phyloP scores from a whole-genome alignment of 1,140 invertebrate genomes.

The Panulirus ornatus region DNA sequence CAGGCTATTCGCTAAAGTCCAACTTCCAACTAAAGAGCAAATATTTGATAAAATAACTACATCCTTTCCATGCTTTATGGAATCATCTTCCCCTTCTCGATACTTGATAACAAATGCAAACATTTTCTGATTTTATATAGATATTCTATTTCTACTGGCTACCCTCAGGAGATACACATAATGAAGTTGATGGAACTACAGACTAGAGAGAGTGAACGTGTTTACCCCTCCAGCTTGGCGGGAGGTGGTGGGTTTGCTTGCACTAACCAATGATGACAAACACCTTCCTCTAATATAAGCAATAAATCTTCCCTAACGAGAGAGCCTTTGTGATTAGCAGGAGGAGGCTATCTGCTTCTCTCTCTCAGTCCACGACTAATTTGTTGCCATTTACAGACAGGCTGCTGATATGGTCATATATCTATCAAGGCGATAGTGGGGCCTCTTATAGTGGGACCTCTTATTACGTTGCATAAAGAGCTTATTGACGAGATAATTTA shows the following conservation, averaged over 20 bases:
- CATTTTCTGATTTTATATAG: too few species aligned
- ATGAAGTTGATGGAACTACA: too few species aligned
- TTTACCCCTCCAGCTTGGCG: too few species aligned
- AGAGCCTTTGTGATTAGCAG: background rate
- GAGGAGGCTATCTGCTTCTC: background rate
- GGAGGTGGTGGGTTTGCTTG: background rate
- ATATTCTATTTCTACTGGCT: too few species aligned
- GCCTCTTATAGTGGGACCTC: background rate
- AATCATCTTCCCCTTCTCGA: too few species aligned
- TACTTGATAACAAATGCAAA: too few species aligned
- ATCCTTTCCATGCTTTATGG: too few species aligned
- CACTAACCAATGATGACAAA: constrained; percentile 22
- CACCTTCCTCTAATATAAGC: constrained; percentile 13
- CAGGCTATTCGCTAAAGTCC: too few species aligned
- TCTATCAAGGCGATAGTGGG: too few species aligned
- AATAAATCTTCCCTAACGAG: constrained; percentile 41
- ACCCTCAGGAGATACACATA: too few species aligned
- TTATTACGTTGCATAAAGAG: background rate
- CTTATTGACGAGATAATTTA: background rate
- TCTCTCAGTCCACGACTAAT: background rate
- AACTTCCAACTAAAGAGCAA: too few species aligned
- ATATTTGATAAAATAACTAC: too few species aligned
- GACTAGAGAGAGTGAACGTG: background rate
- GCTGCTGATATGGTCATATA: background rate
- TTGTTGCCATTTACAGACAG: background rate